These are phyloP conservation scores for Dione juno DNA, from an alignment of 2,888 invertebrate genomes.

Conservation along the genomic window DNA sequence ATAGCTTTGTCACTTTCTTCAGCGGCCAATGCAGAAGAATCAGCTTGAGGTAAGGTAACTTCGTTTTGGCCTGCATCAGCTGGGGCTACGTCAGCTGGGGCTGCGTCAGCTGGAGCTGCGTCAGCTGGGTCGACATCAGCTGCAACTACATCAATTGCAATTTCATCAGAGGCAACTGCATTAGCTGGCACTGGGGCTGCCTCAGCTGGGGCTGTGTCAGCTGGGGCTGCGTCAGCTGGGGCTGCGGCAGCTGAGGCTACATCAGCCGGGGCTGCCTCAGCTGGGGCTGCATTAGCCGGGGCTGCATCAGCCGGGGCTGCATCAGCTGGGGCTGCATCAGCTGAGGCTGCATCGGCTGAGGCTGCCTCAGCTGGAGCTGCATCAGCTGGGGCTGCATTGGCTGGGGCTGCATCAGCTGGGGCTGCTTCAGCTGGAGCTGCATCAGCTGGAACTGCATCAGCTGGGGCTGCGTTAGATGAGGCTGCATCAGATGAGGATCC, in stretches of 20 bases:
- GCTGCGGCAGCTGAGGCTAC: neutral
- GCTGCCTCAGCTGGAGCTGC: neutral
- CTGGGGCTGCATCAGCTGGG: neutral
- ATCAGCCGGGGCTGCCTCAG: neutral
- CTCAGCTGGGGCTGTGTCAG: neutral
- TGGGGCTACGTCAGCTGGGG: neutral
- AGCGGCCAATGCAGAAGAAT: slow-evolving; percentile 5
- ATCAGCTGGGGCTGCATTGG: neutral
- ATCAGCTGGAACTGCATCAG: neutral
- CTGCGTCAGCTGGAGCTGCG: neutral
- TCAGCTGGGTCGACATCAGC: slow-evolving; percentile 24
- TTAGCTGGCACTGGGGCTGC: neutral
- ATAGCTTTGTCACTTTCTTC: slow-evolving; percentile 16
- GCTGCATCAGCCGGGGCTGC: neutral
- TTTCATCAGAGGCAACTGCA: neutral
- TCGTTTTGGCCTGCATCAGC: neutral
- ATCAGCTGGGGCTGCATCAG: slow-evolving; percentile 2
- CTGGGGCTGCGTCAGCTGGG: neutral
- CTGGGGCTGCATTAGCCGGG: neutral
- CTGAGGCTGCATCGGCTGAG: neutral
- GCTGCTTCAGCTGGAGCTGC: neutral
- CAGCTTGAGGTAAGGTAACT: slow-evolving; percentile 26
- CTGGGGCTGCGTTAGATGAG: neutral
- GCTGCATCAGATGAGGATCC: neutral
- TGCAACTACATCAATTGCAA: slow-evolving; percentile 12